Percentiles rank a stretch among this genome's conserved stretches.
Conservation (phyloP, 2,888 invertebrate genomes). For the Thumatha senex region DNA sequence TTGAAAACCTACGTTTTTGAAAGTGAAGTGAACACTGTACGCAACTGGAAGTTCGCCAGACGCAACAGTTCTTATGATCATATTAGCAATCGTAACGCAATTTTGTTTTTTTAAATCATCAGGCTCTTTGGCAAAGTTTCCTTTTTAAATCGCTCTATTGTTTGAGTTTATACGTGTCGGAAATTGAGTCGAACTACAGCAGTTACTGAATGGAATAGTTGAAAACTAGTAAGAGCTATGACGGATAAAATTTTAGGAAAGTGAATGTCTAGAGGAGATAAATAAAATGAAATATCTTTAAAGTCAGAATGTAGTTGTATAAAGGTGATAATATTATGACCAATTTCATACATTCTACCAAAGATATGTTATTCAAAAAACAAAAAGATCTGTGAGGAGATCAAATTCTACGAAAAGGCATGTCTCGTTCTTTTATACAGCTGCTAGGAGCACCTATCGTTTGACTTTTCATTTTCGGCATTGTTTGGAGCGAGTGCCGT, state of each 20-base stretch:
- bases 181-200: background rate
- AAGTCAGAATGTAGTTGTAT: too few species aligned
- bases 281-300: too few species aligned
- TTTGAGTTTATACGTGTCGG: constrained; percentile 8
- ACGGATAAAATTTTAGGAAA: background rate
- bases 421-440: too few species aligned
- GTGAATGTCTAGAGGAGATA: background rate
- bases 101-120: constrained; percentile 26
- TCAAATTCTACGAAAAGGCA: too few species aligned
- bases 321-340: too few species aligned
- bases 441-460: too few species aligned
- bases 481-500: too few species aligned
- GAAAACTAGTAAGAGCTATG: background rate
- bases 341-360: too few species aligned
- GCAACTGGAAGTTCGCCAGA: constrained; percentile 42
- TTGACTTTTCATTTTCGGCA: too few species aligned
- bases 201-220: background rate
- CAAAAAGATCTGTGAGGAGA: too few species aligned
- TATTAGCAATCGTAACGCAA: constrained; percentile 35
- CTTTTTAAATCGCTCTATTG: constrained; percentile 36
- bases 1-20: constrained; percentile 23
- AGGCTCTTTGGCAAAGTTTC: constrained; percentile 34
- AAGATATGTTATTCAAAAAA: too few species aligned
- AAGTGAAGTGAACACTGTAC: constrained; percentile 36
- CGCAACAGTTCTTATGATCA: constrained; percentile 47